These are phyloP conservation scores for Macrobrachium rosenbergii DNA, from an alignment of 1,140 invertebrate genomes.

Conservation along the genomic window DNA sequence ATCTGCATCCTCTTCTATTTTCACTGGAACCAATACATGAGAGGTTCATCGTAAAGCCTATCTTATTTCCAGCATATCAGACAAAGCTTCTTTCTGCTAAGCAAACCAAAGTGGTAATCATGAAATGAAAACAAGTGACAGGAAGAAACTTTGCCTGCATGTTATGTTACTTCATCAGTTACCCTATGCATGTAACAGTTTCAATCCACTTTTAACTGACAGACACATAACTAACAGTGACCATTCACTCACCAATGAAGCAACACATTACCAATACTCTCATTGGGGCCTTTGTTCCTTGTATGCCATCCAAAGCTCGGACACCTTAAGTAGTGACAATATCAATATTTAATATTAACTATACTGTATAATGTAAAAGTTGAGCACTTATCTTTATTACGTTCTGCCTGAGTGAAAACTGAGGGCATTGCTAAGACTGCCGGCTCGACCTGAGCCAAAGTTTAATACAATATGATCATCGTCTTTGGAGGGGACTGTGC, in stretches of 20 bases:
- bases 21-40: conserved; percentile 26
- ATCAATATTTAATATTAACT: conserved; percentile 14
- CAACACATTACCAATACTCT: conserved; percentile 64
- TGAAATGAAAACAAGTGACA: conserved; percentile 5
- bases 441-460: conserved; percentile 51
- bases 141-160: conserved; percentile 26
- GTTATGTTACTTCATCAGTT: conserved; percentile 47
- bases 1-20: conserved; percentile 21
- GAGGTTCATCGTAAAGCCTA: conserved; percentile 33
- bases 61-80: conserved; percentile 31
- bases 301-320: conserved; percentile 62
- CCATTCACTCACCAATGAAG: conserved; percentile 59
- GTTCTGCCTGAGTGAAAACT: conserved; percentile 63
- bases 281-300: conserved; percentile 57
- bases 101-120: not conserved
- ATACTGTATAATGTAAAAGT: conserved; percentile 58
- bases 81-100: conserved; percentile 33
- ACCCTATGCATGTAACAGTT: conserved; percentile 46
- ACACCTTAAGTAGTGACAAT: conserved; percentile 50
- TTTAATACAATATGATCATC: conserved; percentile 57
- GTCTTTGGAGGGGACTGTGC: conserved; percentile 54
- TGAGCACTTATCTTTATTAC: conserved; percentile 62
- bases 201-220: conserved; percentile 28
- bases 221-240: conserved; percentile 41
- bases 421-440: conserved; percentile 60